Evolutionary conservation across 2,797 vertebrate genomes (phyloP).

Genomic region (Atherinosoma microstoma): DNA sequence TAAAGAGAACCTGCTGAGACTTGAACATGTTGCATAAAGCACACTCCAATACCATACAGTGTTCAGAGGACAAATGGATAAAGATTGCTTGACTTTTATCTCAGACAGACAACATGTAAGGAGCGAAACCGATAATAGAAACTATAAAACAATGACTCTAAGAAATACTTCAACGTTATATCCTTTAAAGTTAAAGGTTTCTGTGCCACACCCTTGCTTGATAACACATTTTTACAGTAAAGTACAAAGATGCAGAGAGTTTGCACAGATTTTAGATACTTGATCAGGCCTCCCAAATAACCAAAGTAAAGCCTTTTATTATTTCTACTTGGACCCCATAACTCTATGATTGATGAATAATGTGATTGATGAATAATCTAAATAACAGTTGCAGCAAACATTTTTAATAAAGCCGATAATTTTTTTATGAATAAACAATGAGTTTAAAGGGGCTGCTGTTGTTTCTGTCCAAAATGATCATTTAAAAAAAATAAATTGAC

Average conservation of each 20-base stretch:
- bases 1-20: constrained; percentile 9
- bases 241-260: constrained; percentile 14
- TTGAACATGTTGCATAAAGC: constrained; percentile 51
- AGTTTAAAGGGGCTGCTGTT: too few species aligned
- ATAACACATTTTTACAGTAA: constrained; percentile 28
- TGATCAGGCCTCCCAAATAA: constrained; percentile 13
- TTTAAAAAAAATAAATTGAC: too few species aligned
- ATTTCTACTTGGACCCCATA: not conserved
- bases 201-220: not conserved
- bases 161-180: constrained; percentile 3
- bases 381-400: not conserved
- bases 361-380: not conserved
- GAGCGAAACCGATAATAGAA: constrained; percentile 45
- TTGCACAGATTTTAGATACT: constrained; percentile 22
- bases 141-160: constrained; percentile 36
- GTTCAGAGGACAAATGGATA: constrained; percentile 39
- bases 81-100: constrained; percentile 53
- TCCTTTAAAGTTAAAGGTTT: constrained; percentile 48
- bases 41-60: constrained; percentile 24
- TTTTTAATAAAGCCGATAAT: too few species aligned
- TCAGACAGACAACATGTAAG: constrained; percentile 43
- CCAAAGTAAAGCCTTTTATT: constrained; percentile 13
- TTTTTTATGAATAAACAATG: too few species aligned
- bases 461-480: too few species aligned
- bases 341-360: not conserved